These are phyloP conservation scores for Ennomos quercinarius DNA, from an alignment of 2,888 invertebrate species.

Conservation along the genomic window DNA sequence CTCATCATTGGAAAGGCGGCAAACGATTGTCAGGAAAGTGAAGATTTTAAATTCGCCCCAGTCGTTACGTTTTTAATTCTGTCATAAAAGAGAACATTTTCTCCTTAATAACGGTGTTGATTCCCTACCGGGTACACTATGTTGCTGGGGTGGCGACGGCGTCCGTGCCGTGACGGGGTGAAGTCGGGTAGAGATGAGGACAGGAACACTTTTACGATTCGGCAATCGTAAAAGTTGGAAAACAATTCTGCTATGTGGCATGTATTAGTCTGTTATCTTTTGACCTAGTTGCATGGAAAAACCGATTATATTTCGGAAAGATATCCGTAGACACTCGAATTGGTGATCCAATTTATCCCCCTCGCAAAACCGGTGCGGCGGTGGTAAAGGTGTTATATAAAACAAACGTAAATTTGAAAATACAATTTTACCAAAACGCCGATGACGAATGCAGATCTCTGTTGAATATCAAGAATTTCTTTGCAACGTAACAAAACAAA, in stretches of 20 bases:
- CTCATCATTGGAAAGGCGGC: conserved; percentile 2
- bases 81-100: conserved; percentile 26
- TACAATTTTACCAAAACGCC: no score
- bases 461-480: no score
- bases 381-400: no score
- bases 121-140: conserved; percentile 30
- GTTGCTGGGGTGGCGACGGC: conserved; percentile 30
- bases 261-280: conserved; percentile 32
- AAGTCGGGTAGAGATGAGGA: conserved; percentile 40
- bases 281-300: conserved; percentile 29
- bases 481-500: background rate
- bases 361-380: no score
- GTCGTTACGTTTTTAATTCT: conserved; percentile 26
- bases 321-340: no score
- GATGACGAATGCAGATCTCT: no score
- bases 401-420: no score
- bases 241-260: conserved; percentile 54
- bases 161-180: conserved; percentile 27
- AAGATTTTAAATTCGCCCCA: conserved; percentile 19
- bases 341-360: no score
- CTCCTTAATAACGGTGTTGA: conserved; percentile 27
- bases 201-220: conserved; percentile 58
- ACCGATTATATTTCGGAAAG: background rate
- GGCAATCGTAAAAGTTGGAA: conserved; percentile 59
- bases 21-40: conserved; percentile 12